Conservation (phyloP, 2,797 vertebrate species). For the Hephaestus fuliginosus region DNA sequence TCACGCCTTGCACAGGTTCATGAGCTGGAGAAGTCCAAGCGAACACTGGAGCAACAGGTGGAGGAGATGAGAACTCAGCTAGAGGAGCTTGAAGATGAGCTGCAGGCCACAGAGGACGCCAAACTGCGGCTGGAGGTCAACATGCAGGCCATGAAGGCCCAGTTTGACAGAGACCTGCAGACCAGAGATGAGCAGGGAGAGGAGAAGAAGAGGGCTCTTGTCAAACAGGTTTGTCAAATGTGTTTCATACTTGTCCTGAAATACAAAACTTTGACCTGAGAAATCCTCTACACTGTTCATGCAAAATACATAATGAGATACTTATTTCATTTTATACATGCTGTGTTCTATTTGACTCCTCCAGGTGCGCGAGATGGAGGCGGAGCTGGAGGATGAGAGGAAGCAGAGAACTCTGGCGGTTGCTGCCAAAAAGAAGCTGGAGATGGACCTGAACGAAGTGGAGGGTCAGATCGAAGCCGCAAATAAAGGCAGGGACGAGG, state of each 20-base stretch:
- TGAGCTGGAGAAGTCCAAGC: constrained; percentile 97
- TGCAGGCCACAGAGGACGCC: constrained; percentile 97
- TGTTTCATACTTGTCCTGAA: background rate
- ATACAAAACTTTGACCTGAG: background rate
- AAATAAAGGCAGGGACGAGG: constrained; percentile 96
- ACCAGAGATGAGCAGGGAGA: constrained; percentile 96
- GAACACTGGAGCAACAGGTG: constrained; percentile 96
- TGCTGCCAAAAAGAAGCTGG: constrained; percentile 97
- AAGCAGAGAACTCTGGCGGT: constrained; percentile 95
- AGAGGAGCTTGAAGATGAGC: constrained; percentile 97
- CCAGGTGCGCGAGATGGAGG: constrained; percentile 96
- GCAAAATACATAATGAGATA: no score
- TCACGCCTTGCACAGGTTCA: constrained; percentile 89
- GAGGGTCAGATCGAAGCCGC: constrained; percentile 96
- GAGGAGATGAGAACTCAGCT: constrained; percentile 98
- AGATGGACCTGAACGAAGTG: constrained; percentile 96
- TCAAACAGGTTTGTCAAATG: constrained; percentile 89
- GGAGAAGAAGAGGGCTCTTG: constrained; percentile 94
- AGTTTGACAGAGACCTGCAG: constrained; percentile 95
- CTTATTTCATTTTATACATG: no score
- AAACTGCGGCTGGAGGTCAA: constrained; percentile 98
- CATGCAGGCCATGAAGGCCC: constrained; percentile 98
- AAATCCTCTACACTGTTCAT: background rate
- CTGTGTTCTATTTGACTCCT: constrained; percentile 12
- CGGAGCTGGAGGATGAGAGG: constrained; percentile 96